phyloP scores from a whole-genome alignment of 2,888 invertebrate genomes.

The Lacanobia wlatinum region DNA sequence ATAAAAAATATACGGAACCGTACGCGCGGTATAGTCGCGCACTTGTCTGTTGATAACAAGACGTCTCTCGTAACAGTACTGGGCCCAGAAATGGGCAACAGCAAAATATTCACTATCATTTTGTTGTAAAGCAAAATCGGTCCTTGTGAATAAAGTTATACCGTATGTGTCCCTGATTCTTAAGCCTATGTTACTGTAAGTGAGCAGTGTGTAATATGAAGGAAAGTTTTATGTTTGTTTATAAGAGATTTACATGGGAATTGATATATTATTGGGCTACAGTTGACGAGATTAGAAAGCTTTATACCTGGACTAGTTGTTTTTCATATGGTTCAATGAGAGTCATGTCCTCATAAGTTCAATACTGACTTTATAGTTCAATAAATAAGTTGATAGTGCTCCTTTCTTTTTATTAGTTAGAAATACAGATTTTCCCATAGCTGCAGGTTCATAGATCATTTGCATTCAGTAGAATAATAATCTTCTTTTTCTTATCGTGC shows the following conservation, averaged over 20 bases:
- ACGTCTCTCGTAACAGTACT: conserved; percentile 60
- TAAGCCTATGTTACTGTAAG: conserved; percentile 44
- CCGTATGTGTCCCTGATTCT: conserved; percentile 50
- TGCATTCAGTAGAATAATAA: no score
- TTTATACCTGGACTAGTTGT: not conserved
- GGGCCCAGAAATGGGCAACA: conserved; percentile 60
- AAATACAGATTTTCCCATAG: no score
- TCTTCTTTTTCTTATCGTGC: no score
- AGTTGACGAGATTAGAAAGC: conserved; percentile 2
- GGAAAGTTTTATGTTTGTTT: conserved; percentile 17
- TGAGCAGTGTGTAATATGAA: conserved; percentile 11
- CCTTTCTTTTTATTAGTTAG: not conserved
- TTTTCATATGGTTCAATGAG: not conserved
- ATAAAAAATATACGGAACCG: conserved; percentile 47
- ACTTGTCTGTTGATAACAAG: conserved; percentile 53
- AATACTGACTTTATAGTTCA: not conserved
- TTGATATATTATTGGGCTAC: conserved; percentile 6
- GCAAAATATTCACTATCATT: conserved; percentile 64
- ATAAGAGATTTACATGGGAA: conserved; percentile 17
- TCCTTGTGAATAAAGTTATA: conserved; percentile 60
- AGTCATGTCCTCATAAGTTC: not conserved
- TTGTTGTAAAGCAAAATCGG: conserved; percentile 68
- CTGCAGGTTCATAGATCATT: no score
- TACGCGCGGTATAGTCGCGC: conserved; percentile 19
- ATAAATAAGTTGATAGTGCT: conserved; percentile 29